Base-by-base conservation (phyloP, 2,113 vertebrate genomes). In the Carettochelys insculpta region DNA sequence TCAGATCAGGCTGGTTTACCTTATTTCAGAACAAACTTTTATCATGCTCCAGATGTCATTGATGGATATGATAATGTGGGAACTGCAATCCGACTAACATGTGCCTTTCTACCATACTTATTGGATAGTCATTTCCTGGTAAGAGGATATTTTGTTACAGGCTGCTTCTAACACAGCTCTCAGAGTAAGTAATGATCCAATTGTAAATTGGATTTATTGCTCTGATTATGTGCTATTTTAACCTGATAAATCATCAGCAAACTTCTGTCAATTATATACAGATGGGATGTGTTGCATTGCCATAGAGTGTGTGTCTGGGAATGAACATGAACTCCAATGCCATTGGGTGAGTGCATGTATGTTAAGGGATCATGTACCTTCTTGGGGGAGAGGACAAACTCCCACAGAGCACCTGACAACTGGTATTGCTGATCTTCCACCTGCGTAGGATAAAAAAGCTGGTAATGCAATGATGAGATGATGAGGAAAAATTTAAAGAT, bases 21-120 rank as follows among this genome's bases (percentile, higher is more conserved):
- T 94, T 92, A 52, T 94, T 90, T 92, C 53, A 29, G 47, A 53
- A 92, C 73, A 92, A 56, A 76, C 78, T 82, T 77, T 95, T 85
- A 47, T 90, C 77, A 31, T 80, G 82, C 29, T 47, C 94, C 80
- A 58, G 77, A 92, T 0, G 0, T 85, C 82, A 77, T 85, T 87
- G 90, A 56, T 80, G 53, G 54, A 8, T 45, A 54, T 83, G 82
- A 14, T 85, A 88, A 78, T 1, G 3, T 43, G 34, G 65, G 82
- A 87, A 84, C 85, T 51, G 3, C 54, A 82, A 29, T 52, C 4
- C 25, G 58, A 80, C 58, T 89, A 86, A 79, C 53, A 11, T 31
- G 43, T 87, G 78, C 82, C 90, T 85, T 92, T 84, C 91, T 83
- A 54, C 76, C 27, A 80, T 38, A 38, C 19, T 38, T 22, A 75